These are phyloP conservation scores for Priocnemis perturbator DNA, from an alignment of 2,888 invertebrate genomes.

Conservation along the genomic window DNA sequence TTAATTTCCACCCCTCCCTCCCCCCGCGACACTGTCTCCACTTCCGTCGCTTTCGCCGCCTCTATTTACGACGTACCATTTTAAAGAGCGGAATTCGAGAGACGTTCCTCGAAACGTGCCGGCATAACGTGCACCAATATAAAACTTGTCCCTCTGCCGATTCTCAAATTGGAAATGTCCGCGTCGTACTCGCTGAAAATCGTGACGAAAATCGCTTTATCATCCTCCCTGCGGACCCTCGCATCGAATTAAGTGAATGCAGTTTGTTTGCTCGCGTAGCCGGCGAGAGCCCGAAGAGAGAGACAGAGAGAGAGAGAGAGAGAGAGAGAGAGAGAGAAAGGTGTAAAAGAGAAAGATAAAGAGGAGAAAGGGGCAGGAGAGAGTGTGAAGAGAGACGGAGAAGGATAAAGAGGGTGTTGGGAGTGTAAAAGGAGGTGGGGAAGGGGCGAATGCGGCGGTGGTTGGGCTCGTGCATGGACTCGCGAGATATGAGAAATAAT, in stretches of 20 bases:
- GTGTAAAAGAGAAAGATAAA: too few species aligned
- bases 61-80: too few species aligned
- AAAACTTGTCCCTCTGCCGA: too few species aligned
- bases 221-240: neutral
- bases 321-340: neutral
- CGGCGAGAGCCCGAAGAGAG: conserved; percentile 42
- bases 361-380: neutral
- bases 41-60: too few species aligned
- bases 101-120: too few species aligned
- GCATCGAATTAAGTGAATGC: conserved; percentile 55
- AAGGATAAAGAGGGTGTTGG: neutral
- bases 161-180: too few species aligned
- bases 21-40: too few species aligned
- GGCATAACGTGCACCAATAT: too few species aligned
- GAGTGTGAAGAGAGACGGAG: conserved; percentile 2
- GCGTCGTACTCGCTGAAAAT: neutral
- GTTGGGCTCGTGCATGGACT: conserved; percentile 60
- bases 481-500: conserved; percentile 72
- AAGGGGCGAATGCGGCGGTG: conserved; percentile 30
- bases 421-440: conserved; percentile 10
- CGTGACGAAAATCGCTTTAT: conserved; percentile 7
- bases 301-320: neutral
- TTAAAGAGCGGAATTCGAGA: too few species aligned
- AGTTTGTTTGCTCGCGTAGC: conserved; percentile 54
- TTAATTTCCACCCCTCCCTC: too few species aligned